These are phyloP conservation scores for Danio aesculapii DNA, from an alignment of 2,797 vertebrate species.

Conservation along the genomic window DNA sequence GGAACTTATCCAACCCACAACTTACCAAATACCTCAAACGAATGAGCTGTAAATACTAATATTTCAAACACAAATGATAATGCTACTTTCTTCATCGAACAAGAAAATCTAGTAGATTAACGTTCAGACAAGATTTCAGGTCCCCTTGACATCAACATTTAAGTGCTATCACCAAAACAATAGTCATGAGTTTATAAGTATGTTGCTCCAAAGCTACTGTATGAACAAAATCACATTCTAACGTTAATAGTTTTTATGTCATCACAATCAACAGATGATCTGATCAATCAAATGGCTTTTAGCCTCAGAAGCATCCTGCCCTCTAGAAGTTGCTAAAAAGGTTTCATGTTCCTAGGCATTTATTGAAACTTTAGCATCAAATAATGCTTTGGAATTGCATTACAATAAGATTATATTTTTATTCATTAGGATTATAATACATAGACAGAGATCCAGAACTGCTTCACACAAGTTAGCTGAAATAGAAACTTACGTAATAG, in stretches of 20 bases:
- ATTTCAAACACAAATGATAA: background rate
- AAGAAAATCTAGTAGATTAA: background rate
- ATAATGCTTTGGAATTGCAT: background rate
- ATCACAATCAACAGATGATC: too few relatives aligned
- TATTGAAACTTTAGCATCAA: background rate
- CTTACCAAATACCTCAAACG: background rate
- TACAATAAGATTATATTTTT: background rate
- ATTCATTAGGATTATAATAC: background rate
- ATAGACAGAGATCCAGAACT: background rate
- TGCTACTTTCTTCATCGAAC: background rate
- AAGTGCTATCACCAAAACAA: too few relatives aligned
- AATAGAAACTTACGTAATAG: slow-evolving; percentile 88
- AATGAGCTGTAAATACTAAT: background rate
- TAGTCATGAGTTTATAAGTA: too few relatives aligned
- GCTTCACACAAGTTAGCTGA: background rate
- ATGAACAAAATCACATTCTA: too few relatives aligned
- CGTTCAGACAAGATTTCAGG: background rate
- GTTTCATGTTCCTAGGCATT: too few relatives aligned
- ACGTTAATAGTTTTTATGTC: too few relatives aligned
- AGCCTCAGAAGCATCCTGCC: too few relatives aligned
- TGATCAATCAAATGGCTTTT: too few relatives aligned
- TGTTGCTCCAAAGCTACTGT: too few relatives aligned
- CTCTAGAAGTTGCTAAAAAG: too few relatives aligned
- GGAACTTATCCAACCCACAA: background rate
- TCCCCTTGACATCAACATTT: too few relatives aligned